Evolutionary conservation across 2,797 vertebrate genomes (phyloP).

Genomic region (Sebastes taczanowskii): DNA sequence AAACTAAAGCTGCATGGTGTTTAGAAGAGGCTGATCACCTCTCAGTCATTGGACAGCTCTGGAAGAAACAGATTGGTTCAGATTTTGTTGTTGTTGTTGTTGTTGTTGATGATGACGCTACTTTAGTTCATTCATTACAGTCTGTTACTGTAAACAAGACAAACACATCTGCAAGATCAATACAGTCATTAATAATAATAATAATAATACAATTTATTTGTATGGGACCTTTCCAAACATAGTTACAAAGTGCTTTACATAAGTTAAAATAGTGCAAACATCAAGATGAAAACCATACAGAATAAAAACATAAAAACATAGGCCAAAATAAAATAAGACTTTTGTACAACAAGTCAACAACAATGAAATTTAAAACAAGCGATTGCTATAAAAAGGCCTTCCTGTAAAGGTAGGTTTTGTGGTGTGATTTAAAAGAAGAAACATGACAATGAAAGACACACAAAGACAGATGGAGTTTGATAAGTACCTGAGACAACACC

Average conservation of each 20-base stretch:
- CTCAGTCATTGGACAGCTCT: slow-evolving; percentile 29
- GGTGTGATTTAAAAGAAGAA: too few relatives aligned
- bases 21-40: slow-evolving; percentile 13
- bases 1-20: slow-evolving; percentile 5
- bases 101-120: slow-evolving; percentile 44
- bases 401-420: too few relatives aligned
- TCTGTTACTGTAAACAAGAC: slow-evolving; percentile 17
- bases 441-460: background rate
- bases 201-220: too few relatives aligned
- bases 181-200: background rate
- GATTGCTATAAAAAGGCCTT: too few relatives aligned
- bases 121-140: slow-evolving; percentile 17
- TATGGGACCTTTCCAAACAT: too few relatives aligned
- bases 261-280: too few relatives aligned
- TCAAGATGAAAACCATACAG: too few relatives aligned
- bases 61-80: slow-evolving; percentile 28
- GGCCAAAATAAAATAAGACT: too few relatives aligned
- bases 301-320: too few relatives aligned
- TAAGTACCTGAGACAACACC: slow-evolving; percentile 89
- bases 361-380: too few relatives aligned
- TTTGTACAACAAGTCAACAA: too few relatives aligned
- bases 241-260: too few relatives aligned
- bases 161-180: background rate
- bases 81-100: background rate
- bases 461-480: background rate